Evolutionary conservation across 2,113 vertebrate genomes (phyloP).

Genomic region (Motacilla tschutschensis): DNA sequence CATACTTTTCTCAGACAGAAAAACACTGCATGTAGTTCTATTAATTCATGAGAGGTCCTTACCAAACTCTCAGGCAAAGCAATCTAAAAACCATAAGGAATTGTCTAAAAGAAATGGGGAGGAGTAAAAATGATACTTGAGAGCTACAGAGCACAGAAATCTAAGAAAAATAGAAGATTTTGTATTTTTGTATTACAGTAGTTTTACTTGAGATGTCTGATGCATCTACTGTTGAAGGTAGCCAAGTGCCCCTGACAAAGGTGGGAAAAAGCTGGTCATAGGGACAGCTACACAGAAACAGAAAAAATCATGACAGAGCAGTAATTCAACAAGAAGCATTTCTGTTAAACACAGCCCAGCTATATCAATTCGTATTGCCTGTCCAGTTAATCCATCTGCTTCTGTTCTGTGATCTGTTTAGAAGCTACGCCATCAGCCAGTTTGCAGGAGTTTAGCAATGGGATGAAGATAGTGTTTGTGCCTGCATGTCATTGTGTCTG

Average conservation of each 20-base stretch:
- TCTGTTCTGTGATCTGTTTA: background rate
- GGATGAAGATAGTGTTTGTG: background rate
- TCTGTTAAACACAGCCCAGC: background rate
- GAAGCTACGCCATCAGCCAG: background rate
- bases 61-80: background rate
- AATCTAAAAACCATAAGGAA: background rate
- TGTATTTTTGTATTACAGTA: background rate
- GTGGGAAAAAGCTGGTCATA: background rate
- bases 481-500: background rate
- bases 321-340: background rate
- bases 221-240: background rate
- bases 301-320: background rate
- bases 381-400: background rate
- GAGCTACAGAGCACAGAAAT: background rate
- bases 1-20: conserved; percentile 19
- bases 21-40: background rate
- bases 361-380: background rate
- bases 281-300: background rate
- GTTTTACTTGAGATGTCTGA: background rate
- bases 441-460: background rate
- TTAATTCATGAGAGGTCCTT: background rate
- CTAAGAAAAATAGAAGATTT: background rate
- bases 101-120: background rate
- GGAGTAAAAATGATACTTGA: background rate
- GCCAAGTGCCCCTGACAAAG: background rate